Conservation (phyloP, 2,888 invertebrate species). For the Melinaea menophilus region DNA sequence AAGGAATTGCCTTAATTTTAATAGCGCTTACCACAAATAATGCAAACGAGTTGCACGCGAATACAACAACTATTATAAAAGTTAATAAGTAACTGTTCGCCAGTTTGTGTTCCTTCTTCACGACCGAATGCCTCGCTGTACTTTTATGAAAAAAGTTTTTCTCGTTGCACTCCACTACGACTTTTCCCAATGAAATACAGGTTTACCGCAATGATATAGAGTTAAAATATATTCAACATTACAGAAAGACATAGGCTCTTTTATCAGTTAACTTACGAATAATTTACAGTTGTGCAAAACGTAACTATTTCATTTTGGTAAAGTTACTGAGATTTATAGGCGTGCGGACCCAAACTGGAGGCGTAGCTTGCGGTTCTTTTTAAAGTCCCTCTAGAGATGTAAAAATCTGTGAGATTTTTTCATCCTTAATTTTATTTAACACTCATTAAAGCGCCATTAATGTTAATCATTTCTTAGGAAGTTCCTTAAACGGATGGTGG, state of each 20-base stretch:
- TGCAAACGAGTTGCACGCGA: constrained; percentile 42
- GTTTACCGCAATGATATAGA: constrained; percentile 42
- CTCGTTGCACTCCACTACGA: constrained; percentile 57
- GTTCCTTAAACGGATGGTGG: constrained; percentile 5
- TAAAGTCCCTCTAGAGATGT: constrained; percentile 30
- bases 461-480: constrained; percentile 4
- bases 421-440: constrained; percentile 18
- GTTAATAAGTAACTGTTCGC: constrained; percentile 71
- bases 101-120: constrained; percentile 55
- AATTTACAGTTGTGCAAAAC: constrained; percentile 25
- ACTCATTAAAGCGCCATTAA: constrained; percentile 14
- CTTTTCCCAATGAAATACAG: constrained; percentile 50
- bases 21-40: constrained; percentile 24
- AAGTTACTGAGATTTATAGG: constrained; percentile 31
- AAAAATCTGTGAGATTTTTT: constrained; percentile 26
- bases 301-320: constrained; percentile 24
- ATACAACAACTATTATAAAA: constrained; percentile 58
- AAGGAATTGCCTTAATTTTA: constrained; percentile 9
- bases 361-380: constrained; percentile 28
- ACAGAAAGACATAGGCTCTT: not conserved
- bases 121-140: constrained; percentile 59
- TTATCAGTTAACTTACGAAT: constrained; percentile 20
- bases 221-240: constrained; percentile 14
- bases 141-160: constrained; percentile 75
- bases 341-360: constrained; percentile 18